phyloP scores from a whole-genome alignment of 23 tunicate species.

The Ciona savignyi region DNA sequence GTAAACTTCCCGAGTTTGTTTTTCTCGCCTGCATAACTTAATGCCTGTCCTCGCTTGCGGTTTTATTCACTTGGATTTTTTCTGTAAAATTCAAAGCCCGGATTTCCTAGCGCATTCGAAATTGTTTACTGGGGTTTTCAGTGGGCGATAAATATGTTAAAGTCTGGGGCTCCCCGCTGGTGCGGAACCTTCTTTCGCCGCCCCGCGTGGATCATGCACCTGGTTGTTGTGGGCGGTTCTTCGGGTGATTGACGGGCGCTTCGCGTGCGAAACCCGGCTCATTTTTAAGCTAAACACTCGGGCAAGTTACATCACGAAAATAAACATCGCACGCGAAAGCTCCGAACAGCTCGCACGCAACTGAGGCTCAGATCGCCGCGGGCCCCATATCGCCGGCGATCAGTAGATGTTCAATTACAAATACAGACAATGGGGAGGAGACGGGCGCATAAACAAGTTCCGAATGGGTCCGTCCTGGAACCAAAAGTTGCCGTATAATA shows the following conservation, averaged over 20 bases:
- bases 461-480: background rate
- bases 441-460: background rate
- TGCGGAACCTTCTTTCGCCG: background rate
- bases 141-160: too few species aligned
- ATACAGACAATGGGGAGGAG: background rate
- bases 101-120: background rate
- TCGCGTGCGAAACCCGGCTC: conserved; percentile 19
- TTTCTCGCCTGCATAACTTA: too few species aligned
- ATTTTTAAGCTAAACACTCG: background rate
- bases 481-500: background rate
- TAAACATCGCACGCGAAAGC: conserved; percentile 2
- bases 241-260: conserved; percentile 9
- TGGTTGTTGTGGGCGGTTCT: conserved; percentile 11
- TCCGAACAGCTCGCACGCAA: conserved; percentile 31
- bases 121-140: background rate
- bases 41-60: background rate
- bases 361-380: background rate
- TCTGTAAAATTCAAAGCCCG: background rate
- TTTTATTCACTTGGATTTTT: too few species aligned
- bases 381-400: conserved; percentile 5
- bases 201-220: background rate
- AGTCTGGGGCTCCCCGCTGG: too few species aligned
- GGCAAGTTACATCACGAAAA: conserved; percentile 25
- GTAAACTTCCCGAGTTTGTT: too few species aligned
- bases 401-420: background rate